Evolutionary conservation across 2,888 invertebrate genomes (phyloP).

Genomic region (Microctonus aethiopoides): DNA sequence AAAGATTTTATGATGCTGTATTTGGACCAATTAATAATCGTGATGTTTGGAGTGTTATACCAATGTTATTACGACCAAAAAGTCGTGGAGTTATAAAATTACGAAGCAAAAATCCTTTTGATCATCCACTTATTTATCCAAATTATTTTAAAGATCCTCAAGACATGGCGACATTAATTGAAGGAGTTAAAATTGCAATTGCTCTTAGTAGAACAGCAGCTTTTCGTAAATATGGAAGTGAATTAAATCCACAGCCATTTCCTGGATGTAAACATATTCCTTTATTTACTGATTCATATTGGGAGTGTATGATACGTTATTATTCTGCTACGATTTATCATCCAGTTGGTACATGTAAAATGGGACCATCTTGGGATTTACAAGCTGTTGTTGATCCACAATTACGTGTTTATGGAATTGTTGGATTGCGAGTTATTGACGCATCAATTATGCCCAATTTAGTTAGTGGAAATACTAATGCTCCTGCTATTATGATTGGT

Average conservation of each 20-base stretch:
- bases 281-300: constrained; percentile 80
- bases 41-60: constrained; percentile 87
- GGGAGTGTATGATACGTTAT: constrained; percentile 86
- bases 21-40: constrained; percentile 80
- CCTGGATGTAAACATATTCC: constrained; percentile 80
- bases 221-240: constrained; percentile 80
- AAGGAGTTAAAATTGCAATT: constrained; percentile 87
- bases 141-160: constrained; percentile 87
- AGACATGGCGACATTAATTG: constrained; percentile 83
- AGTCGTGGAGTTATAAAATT: constrained; percentile 86
- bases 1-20: constrained; percentile 79
- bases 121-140: constrained; percentile 90
- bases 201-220: constrained; percentile 83
- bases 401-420: constrained; percentile 81
- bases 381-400: constrained; percentile 86
- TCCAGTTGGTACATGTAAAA: constrained; percentile 88
- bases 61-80: constrained; percentile 84
- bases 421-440: constrained; percentile 83
- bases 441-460: constrained; percentile 89
- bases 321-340: constrained; percentile 88
- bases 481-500: constrained; percentile 89
- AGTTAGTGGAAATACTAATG: constrained; percentile 88
- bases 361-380: constrained; percentile 89
- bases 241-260: constrained; percentile 77
- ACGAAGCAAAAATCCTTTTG: constrained; percentile 84